These are phyloP conservation scores for Barnardius zonarius DNA, from an alignment of 2,113 vertebrate genomes.

Conservation along the genomic window DNA sequence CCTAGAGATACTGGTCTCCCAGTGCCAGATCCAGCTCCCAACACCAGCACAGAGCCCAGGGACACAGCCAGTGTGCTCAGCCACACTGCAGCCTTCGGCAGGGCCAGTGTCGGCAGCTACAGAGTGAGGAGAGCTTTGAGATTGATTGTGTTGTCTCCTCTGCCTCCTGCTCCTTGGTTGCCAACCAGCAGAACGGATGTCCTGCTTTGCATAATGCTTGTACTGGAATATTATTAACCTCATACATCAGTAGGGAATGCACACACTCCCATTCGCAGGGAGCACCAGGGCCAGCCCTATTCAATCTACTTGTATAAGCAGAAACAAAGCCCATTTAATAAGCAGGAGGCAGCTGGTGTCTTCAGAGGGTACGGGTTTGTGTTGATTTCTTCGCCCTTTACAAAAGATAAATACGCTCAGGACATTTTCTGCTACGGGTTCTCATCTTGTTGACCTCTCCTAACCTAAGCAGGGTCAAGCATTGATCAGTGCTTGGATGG, in stretches of 20 bases:
- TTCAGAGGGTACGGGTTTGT: not conserved
- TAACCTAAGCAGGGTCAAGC: slow-evolving; percentile 19
- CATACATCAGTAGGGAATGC: not conserved
- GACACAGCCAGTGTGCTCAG: not conserved
- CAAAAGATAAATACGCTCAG: not conserved
- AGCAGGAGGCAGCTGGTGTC: slow-evolving; percentile 8
- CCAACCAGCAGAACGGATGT: not conserved
- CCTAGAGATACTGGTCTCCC: not conserved
- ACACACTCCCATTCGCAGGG: not conserved
- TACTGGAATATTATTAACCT: not conserved
- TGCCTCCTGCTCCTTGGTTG: not conserved
- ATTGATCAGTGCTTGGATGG: not conserved
- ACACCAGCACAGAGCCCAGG: accelerated
- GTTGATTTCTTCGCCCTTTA: not conserved
- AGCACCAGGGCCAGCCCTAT: not conserved
- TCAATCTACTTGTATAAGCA: slow-evolving; percentile 14
- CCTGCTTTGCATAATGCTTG: slow-evolving; percentile 34
- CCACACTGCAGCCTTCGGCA: not conserved
- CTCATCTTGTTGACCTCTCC: not conserved
- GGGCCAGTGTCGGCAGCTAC: not conserved
- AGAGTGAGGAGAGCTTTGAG: accelerated
- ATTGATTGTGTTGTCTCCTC: not conserved
- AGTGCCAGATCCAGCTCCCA: not conserved
- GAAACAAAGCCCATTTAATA: not conserved
- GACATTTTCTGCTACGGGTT: not conserved